Evolutionary conservation across 1,140 invertebrate genomes (phyloP), one percentile per base, ranked within the genome.

Genomic region (Hyphantria cunea): DNA sequence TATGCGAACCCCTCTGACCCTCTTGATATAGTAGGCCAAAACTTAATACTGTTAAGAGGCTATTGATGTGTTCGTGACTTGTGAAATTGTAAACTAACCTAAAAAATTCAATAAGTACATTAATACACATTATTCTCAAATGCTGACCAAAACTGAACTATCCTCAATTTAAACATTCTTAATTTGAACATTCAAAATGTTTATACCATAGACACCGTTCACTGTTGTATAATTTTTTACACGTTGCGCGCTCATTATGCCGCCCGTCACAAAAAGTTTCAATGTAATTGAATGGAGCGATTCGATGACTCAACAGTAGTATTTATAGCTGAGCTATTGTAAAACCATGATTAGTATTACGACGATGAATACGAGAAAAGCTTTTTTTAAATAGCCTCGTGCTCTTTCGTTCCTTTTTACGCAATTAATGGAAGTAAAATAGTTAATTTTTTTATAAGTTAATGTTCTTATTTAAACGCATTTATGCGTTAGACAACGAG

Each of bases 251-350:
- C 39, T 61, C 47, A 61, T 60, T 60, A 60, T 17, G 17, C 17
- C 5, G 33, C 17, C 31, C n/a, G 31, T 12, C 13, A 59, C 31
- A 59, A 59, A 48, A 59, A 59, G 47, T 31, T 51, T 60, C 58
- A 44, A 42, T 59, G 12, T 52, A 60, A 60, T 58, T 60, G 58
- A 60, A 60, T 60, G 49, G 31, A 44, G 12, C 48, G 25, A 8
- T 33, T 51, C 47, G 51, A 60, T 60, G 58, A 60, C 13, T 60
- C 58, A 52, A 42, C 58, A 17, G 9, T 12, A 14, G 37, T 60
- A 60, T 60, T 60, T 51, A 60, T 52, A 51, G 49, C n/a, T 12
- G 1, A 9, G 32, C 33, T 10, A 31, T 49, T 39, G 45, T 47
- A 47, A 25, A 47, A 25, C 17, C 45, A 47, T 47, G 14, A 10